Base-by-base conservation (phyloP, 2,113 vertebrate genomes). In the Hylia prasina region DNA sequence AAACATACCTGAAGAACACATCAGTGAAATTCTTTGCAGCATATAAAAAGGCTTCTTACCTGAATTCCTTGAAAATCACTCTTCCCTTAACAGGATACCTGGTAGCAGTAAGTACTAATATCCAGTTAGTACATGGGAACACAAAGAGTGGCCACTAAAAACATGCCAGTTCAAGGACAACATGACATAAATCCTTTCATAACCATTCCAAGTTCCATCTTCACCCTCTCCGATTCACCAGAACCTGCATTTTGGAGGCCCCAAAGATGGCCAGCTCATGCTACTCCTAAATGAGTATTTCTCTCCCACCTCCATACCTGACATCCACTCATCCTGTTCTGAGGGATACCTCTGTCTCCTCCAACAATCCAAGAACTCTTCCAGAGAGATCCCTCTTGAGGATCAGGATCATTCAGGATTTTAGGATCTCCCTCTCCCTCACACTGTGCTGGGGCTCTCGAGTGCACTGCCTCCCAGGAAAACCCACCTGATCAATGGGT, bases 311-410 rank as follows among this genome's bases (percentile, higher is more conserved):
- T 72, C 27, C 57, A 8, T 21, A n/a, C 37, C 63, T 44, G 15
- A 5, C 4, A 3, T 0, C 19, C 1, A 3, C 2, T 12, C 5
- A 0, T 15, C n/a, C 24, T 3, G 2, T 4, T 8, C 13, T 0
- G 4, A 68, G 6, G 15, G 2, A 35, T 0, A 33, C 10, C 10
- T 53, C 35, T 33, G 28, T 28, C 8, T 66, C 22, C 30, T 70
- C 22, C 51, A 66, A 24, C 13, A 45, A 4, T 7, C 33, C 47
- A 48, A 22, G 10, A 53, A n/a, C 13, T 23, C 35, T 4, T 25
- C 5, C 13, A 35, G 1, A 64, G 2, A 27, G 1, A 10, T 4
- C 4, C 3, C 24, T 30, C 17, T 3, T 3, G 10, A 78, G 1
- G 18, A 25, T 1, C 23, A 51, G 11, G 11, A 5, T 15, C 7